Evolutionary conservation across 1,140 invertebrate species (phyloP), one percentile per base, ranked within the genome.

Genomic region (Euura saliciscinereae): DNA sequence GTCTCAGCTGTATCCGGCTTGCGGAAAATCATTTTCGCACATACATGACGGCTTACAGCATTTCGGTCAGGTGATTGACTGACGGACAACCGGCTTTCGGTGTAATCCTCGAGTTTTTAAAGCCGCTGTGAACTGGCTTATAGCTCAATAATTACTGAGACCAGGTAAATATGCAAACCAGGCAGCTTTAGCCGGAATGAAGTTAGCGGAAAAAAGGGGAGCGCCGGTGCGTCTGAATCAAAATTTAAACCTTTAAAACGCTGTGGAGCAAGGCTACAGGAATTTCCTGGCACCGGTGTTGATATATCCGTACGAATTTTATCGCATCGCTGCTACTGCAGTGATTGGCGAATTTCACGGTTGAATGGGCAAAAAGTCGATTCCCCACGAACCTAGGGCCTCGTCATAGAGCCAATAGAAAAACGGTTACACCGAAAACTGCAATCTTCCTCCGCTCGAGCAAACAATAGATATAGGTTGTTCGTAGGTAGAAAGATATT

Each of bases 311-410:
- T n/a, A 59, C 51, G 51, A 59, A 59, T 59, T 59, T 59, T 59
- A 59, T 59, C 51, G 51, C 51, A 59, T 59, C 51, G 13, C 51
- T 59, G 51, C 51, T n/a, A 59, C 51, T 59, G 51, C 51, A 59
- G 51, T n/a, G 51, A 59, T 59, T 59, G 51, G 51, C 6, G 51
- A 59, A 59, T 59, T 59, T 59, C 51, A 59, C 51, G 51, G 51
- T n/a, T 59, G 51, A n/a, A 4, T 59, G 10, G 51, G 51, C 51
- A 59, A 59, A 59, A 59, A 59, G 51, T 59, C 51, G 51, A 59
- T 59, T 59, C 51, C 28, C 28, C 51, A n/a, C 3, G 51, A 11
- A 59, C 51, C 3, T 59, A 59, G 51, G 51, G 13, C 51, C 10
- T 59, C 51, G 51, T 59, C 51, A n/a, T 59, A 51, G 7, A 51